Evolutionary conservation across 2,797 vertebrate species (phyloP).

Genomic region (Gymnoscopelus microlampas): DNA sequence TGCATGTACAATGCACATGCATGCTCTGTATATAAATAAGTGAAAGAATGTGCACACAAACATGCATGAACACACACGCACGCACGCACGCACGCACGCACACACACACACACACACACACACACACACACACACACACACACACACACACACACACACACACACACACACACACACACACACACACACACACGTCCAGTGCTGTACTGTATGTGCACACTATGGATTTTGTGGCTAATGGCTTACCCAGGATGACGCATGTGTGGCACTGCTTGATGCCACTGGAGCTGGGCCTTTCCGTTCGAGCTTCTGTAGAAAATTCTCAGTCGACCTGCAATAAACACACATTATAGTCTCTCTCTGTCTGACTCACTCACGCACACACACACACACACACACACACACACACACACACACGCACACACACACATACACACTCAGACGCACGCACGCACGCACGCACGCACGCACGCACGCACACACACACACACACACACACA

Average conservation of each 20-base stretch:
- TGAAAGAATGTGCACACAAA: neutral
- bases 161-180: constrained; percentile 22
- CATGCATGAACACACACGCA: constrained; percentile 3
- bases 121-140: constrained; percentile 25
- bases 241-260: constrained; percentile 69
- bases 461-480: neutral
- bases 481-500: neutral
- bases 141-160: neutral
- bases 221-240: constrained; percentile 46
- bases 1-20: too few species aligned
- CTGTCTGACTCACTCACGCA: constrained; percentile 1
- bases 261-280: constrained; percentile 48
- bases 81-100: neutral
- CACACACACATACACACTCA: neutral
- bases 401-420: neutral
- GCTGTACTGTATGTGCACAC: too few species aligned
- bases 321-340: constrained; percentile 56
- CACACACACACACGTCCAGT: neutral
- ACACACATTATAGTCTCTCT: constrained; percentile 20
- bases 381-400: constrained; percentile 8
- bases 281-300: constrained; percentile 22
- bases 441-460: constrained; percentile 5
- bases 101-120: constrained; percentile 11
- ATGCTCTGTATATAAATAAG: too few species aligned
- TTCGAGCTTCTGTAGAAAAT: constrained; percentile 66